phyloP scores from a whole-genome alignment of 2,113 vertebrate genomes.

The Hystrix brachyura region DNA sequence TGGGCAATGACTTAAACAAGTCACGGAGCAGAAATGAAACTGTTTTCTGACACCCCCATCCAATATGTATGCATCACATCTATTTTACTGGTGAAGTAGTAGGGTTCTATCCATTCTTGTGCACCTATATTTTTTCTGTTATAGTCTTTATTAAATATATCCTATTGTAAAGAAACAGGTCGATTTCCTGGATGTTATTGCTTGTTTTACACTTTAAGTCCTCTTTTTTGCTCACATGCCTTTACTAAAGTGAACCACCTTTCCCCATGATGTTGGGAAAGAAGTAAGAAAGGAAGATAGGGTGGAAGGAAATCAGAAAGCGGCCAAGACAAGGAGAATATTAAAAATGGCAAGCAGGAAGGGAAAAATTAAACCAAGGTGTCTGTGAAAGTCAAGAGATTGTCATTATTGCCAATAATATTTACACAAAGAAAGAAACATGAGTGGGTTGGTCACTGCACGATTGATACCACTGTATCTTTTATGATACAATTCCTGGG shows the following conservation, averaged over 20 bases:
- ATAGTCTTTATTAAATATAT: neutral
- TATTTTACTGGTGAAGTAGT: neutral
- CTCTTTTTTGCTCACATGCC: accelerated
- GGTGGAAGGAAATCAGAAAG: neutral
- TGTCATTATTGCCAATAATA: neutral
- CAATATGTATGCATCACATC: neutral
- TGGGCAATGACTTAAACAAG: neutral
- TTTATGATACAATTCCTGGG: neutral
- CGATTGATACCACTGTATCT: neutral
- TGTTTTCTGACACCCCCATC: neutral
- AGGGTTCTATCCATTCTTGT: neutral
- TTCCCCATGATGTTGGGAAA: neutral
- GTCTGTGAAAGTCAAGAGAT: neutral
- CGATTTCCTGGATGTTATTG: neutral
- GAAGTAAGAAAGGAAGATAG: neutral
- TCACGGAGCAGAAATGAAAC: neutral
- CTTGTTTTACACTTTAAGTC: neutral
- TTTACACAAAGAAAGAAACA: neutral
- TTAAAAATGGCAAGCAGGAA: neutral
- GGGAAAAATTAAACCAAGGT: neutral
- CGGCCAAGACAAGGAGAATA: neutral
- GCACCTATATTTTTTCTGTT: neutral
- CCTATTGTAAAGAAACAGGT: neutral
- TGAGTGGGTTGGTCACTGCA: neutral
- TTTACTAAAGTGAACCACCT: neutral